Evolutionary conservation across 1,140 invertebrate genomes (phyloP).

Genomic region (Meloidogyne chitwoodi): DNA sequence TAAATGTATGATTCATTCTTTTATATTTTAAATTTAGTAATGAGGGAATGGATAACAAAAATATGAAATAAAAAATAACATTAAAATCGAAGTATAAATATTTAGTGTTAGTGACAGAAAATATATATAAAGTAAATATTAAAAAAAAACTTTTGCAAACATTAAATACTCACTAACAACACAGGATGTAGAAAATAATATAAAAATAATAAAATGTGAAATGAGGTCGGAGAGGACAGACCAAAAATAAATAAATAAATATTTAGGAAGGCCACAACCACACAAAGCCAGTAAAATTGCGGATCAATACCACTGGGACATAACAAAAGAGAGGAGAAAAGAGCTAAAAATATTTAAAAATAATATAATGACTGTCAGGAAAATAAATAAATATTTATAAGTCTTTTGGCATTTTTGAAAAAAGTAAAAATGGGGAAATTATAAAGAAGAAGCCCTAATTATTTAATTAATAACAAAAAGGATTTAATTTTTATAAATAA

Average conservation of each 20-base stretch:
- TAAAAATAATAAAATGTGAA: neutral
- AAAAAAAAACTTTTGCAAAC: neutral
- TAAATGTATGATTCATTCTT: neutral
- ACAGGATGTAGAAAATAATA: neutral
- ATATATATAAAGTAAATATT: neutral
- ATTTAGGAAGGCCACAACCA: neutral
- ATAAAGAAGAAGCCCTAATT: no score
- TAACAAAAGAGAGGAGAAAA: neutral
- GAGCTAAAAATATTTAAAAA: neutral
- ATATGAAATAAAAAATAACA: neutral
- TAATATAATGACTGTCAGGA: neutral
- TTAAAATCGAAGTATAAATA: neutral
- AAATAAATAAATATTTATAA: no score
- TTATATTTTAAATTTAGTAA: neutral
- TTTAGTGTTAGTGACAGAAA: neutral
- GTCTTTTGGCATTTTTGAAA: neutral
- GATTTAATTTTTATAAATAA: no score
- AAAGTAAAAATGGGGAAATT: neutral
- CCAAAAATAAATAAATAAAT: neutral
- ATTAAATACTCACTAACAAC: neutral
- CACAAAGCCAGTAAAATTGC: neutral
- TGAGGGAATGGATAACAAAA: neutral
- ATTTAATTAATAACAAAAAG: no score
- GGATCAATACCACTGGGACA: neutral
- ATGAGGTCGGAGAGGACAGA: neutral